Evolutionary conservation across 2,797 vertebrate species (phyloP), one percentile per base, ranked within the genome.

Genomic region (Naso thynnoides): DNA sequence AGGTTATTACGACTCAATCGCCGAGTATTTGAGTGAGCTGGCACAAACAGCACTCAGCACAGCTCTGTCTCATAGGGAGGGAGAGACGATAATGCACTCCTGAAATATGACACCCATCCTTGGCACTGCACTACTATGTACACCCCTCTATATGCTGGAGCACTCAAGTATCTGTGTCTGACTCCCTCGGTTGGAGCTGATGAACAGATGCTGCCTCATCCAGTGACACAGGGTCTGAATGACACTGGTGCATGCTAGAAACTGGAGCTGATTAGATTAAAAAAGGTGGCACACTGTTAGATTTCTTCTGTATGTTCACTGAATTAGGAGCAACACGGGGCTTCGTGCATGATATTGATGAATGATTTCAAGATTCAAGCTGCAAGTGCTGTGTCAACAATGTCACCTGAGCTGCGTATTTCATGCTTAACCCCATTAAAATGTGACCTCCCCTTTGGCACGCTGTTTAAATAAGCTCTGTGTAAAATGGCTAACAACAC

Each of bases 71-170:
- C 94, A 83, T 86, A 76, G 90, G 95, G 91, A 86, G 92, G 16
- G 24, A 16, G 24, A 90, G 91, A 86, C 26, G 79, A 85, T 91
- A 93, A 93, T 89, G 92, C 91, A 88, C 91, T 82, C 80, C 88
- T 94, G 94, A 93, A 94, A 93, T 92, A 93, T 92, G 94, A 96
- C 91, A 91, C 89, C 84, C 76, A 62, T 79, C 71, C 79, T 64
- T 58, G 72, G 78, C 81, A 76, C 70, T 42, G 45, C 59, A 50
- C 81, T 41, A 24, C 83, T 39, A 38, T 62, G 60, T 69, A 47
- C 77, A 67, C 50, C 58, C 49, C 10, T 61, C 70, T 65, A 31
- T 72, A 62, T 47, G 58, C 70, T 50, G 60, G 47, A 62, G 53
- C 41, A 24, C 0, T 3, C 44, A 14, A 11, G 33, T 24, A 42